Conservation (phyloP, 2,797 vertebrate genomes). For the Pantherophis vulpinus region DNA sequence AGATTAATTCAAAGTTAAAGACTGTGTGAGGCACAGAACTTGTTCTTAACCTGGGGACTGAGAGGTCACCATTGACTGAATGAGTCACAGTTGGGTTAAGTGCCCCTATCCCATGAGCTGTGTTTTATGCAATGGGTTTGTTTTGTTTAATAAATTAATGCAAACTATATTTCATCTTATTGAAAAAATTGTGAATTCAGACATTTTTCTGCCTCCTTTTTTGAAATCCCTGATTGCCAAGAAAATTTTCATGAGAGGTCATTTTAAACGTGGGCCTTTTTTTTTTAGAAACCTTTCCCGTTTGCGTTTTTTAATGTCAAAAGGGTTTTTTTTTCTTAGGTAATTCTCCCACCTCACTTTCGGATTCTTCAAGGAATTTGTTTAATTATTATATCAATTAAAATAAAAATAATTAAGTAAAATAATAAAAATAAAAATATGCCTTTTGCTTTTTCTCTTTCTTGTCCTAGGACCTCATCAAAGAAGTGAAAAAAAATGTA, state of each 20-base stretch:
- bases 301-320: accelerated
- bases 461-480: neutral
- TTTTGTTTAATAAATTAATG: neutral
- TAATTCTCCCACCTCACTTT: neutral
- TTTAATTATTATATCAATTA: neutral
- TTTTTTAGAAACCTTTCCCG: neutral
- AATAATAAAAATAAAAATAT: neutral
- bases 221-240: neutral
- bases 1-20: neutral
- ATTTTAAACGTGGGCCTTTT: too few relatives aligned
- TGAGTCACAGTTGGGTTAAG: neutral
- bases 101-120: neutral
- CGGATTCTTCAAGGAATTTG: neutral
- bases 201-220: neutral
- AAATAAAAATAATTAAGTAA: neutral
- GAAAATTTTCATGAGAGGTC: neutral
- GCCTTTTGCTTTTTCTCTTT: neutral
- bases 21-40: neutral
- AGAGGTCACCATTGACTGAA: neutral
- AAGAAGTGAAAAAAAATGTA: too few relatives aligned
- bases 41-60: neutral
- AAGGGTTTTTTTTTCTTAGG: neutral
- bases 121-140: neutral
- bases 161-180: neutral
- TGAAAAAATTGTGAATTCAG: neutral